Evolutionary conservation across 2,888 invertebrate genomes (phyloP).

Genomic region (Leucophora obtusa): DNA sequence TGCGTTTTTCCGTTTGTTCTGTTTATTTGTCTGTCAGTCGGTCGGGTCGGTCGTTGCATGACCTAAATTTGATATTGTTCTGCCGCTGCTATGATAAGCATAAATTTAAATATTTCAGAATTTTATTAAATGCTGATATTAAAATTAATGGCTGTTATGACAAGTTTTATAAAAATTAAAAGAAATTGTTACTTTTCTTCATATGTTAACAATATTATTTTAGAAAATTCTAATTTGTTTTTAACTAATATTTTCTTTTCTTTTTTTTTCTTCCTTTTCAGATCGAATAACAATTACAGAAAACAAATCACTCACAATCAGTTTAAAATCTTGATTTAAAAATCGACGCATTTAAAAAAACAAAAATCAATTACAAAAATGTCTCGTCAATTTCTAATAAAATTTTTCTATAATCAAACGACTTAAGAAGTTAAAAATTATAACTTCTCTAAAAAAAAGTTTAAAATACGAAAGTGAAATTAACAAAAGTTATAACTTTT

Average conservation of each 20-base stretch:
- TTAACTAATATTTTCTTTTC: neutral
- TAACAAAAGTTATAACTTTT: neutral
- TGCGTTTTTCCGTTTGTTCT: conserved; percentile 32
- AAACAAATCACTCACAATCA: neutral
- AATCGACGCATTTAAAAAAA: conserved; percentile 3
- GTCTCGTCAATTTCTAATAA: conserved; percentile 58
- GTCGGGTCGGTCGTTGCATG: conserved; percentile 15
- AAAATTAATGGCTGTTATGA: neutral
- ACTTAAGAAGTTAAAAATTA: conserved; percentile 48
- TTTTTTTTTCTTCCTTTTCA: conserved; percentile 15
- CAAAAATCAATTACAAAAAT: conserved; percentile 47
- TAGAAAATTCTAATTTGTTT: neutral
- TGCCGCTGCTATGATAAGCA: conserved; percentile 19
- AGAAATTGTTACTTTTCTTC: neutral
- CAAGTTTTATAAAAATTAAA: neutral
- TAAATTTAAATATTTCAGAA: neutral
- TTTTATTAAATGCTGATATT: neutral
- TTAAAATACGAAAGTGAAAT: conserved; percentile 17
- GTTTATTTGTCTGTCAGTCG: neutral
- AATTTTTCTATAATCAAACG: conserved; percentile 57
- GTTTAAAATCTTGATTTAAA: conserved; percentile 39
- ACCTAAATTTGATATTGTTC: conserved; percentile 50
- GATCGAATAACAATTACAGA: neutral
- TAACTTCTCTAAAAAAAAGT: conserved; percentile 21
- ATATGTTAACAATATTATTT: too few relatives aligned